Conservation (phyloP, 2,797 vertebrate genomes). For the Spheniscus humboldti region DNA sequence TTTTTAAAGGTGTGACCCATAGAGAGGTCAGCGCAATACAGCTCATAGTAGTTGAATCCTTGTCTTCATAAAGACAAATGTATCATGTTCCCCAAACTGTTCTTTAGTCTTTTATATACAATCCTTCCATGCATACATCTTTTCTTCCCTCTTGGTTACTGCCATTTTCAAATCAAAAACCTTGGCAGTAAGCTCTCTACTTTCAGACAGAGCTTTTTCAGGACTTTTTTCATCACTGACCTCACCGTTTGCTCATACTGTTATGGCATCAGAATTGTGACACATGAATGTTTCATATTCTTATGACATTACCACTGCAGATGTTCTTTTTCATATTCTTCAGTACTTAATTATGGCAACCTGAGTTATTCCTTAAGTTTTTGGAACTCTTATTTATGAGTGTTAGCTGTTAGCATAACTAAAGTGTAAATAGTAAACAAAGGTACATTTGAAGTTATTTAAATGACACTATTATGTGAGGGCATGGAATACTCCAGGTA, state of each 20-base stretch:
- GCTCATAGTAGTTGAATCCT: not conserved
- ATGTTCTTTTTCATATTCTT: not conserved
- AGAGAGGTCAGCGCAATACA: not conserved
- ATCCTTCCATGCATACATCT: not conserved
- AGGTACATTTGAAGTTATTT: not conserved
- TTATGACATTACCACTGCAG: not conserved
- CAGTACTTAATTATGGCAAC: not conserved
- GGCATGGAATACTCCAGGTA: not conserved
- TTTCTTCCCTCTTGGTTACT: not conserved
- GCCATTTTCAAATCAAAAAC: not conserved
- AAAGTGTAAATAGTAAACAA: not conserved
- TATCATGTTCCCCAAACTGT: not conserved
- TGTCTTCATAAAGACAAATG: not conserved
- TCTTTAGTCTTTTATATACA: not conserved
- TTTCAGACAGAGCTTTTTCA: not conserved
- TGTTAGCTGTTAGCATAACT: not conserved
- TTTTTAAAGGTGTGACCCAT: not conserved
- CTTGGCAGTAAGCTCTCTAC: not conserved
- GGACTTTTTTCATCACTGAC: not conserved
- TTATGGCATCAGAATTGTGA: not conserved
- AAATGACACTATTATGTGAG: not conserved
- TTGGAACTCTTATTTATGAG: not conserved
- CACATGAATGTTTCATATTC: not conserved
- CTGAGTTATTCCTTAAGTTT: not conserved
- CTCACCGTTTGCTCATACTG: not conserved